phyloP scores from a whole-genome alignment of 2,113 vertebrate genomes.

The Glaucidium brasilianum region DNA sequence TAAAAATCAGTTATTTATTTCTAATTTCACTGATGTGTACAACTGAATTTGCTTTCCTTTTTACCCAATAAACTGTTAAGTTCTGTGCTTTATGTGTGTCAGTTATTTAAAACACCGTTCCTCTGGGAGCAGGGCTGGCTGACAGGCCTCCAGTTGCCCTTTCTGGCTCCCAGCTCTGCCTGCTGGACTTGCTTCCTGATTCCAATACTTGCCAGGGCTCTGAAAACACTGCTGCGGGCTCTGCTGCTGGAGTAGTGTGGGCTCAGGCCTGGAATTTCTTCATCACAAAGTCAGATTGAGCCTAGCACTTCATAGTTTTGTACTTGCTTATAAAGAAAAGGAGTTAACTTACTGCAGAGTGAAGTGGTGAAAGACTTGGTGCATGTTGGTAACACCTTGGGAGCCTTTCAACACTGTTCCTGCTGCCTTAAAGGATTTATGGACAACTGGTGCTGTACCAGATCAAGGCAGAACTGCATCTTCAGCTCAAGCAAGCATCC shows the following conservation, averaged over 20 bases:
- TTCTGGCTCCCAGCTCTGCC: fast-evolving
- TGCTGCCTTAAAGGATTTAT: background rate
- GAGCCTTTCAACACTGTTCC: fast-evolving
- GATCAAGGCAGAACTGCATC: fast-evolving
- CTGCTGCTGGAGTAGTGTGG: background rate
- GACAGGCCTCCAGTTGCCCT: too few species aligned
- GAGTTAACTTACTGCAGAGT: fast-evolving
- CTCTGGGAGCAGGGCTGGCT: too few species aligned
- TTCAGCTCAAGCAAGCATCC: fast-evolving
- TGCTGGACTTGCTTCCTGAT: fast-evolving
- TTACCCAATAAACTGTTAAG: constrained; percentile 78
- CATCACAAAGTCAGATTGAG: fast-evolving
- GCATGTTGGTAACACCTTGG: fast-evolving
- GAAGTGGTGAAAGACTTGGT: too few species aligned
- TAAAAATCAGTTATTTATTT: constrained; percentile 82
- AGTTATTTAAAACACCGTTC: background rate
- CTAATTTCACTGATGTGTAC: constrained; percentile 75
- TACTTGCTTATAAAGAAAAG: background rate
- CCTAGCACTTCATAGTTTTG: fast-evolving
- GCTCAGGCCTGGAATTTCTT: background rate
- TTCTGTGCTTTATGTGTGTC: background rate
- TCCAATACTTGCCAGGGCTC: fast-evolving
- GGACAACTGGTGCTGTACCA: fast-evolving
- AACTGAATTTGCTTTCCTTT: constrained; percentile 70
- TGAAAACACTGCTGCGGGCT: fast-evolving